Evolutionary conservation across 2,113 vertebrate genomes (phyloP), one percentile per base, ranked within the genome.

Genomic region (Camarhynchus parvulus): DNA sequence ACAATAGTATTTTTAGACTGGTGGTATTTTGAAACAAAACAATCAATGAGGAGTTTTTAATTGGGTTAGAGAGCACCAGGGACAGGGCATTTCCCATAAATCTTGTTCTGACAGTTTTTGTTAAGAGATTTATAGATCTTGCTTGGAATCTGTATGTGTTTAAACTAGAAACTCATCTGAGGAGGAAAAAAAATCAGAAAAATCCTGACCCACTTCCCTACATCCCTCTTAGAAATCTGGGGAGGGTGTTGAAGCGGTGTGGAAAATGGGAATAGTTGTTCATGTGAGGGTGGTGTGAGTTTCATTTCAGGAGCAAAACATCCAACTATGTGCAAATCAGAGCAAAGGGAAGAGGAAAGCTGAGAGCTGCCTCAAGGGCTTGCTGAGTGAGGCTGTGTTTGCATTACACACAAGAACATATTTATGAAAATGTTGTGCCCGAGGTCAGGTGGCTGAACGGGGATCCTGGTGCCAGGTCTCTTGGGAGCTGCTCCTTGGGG

Each of bases 31-130:
- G 66, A 91, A 94, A 79, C 27, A 70, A 90, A 95, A 75, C 78
- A 87, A 67, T 89, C 72, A 50, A 58, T 2, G 1, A 59, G 58
- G 59, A 83, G 24, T 67, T 95, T 87, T 94, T 81, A 96, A 89
- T 95, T 95, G 94, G 68, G 35, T 63, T 93, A 81, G 47, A 92
- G 73, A 94, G 64, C 44, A 79, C 31, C 14, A 30, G 27, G 49
- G 39, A 50, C 19, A 30, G 33, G 30, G 55, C 44, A 46, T 73
- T 92, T 94, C 59, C 79, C 79, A 77, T 94, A 88, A 89, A 90
- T 74, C 84, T 79, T 91, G 23, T 24, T 91, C 70, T 85, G 89
- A 59, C 62, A 33, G 49, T 61, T 84, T 93, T 67, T 96, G 59
- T 93, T 56, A 73, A 66, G 70, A 87, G 74, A 79, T 91, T 83